Evolutionary conservation across 2,888 invertebrate genomes (phyloP), one percentile per base, ranked within the genome.

Genomic region (Junonia oenone): DNA sequence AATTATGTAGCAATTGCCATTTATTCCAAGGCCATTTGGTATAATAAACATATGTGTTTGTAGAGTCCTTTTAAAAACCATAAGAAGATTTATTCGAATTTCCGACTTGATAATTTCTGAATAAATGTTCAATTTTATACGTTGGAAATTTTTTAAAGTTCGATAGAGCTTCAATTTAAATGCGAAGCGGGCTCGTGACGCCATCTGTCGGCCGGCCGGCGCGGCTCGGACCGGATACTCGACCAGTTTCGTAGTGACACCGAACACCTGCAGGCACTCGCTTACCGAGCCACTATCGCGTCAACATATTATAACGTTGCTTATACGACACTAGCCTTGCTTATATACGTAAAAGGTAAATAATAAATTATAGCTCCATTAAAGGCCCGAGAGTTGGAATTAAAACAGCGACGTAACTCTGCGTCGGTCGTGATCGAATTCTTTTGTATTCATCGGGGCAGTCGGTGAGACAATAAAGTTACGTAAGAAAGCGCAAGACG

Each of bases 191-290:
- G 58, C 58, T 45, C 55, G 72, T 73, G 72, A 69, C 82, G 87
- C 86, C 88, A 89, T 89, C 89, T 89, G 88, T 78, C 72, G 74
- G 68, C 59, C 72, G 72, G 64, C 58, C 64, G 63, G 68, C 67
- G 68, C 69, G 65, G 66, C 72, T 63, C 65, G 63, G 77, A 78
- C 89, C 88, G 89, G 89, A 89, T 89, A 73, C 86, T 75, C 76
- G 79, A 90, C 89, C 89, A 86, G 89, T 90, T 88, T 82, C 73
- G 72, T 75, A 74, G 76, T 73, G 82, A 83, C 81, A 82, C 75
- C 73, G 78, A 78, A 81, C 87, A 88, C 88, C 88, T 88, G 88
- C 89, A 76, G 71, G 69, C 67, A 58, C 57, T 58, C 56, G 59
- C 59, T 55, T 59, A 51, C 62, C 51, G 46, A 52, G 51, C 40